phyloP scores from a whole-genome alignment of 1,140 invertebrate genomes.

The Andricus grossulariae region DNA sequence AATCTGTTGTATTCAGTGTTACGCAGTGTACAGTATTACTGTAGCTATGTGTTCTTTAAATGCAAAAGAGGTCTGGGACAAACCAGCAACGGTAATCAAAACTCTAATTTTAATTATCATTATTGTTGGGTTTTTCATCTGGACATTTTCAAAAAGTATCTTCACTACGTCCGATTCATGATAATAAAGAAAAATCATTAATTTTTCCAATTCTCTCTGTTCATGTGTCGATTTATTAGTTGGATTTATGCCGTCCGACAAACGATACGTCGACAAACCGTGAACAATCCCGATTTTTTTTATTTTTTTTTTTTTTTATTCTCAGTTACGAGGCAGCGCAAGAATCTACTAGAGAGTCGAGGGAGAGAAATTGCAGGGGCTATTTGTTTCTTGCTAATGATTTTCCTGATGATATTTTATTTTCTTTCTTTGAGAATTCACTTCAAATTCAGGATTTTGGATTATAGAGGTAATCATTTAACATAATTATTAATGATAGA shows the following conservation, averaged over 20 bases:
- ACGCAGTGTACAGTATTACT: too few relatives aligned
- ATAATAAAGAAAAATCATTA: too few relatives aligned
- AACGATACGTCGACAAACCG: conserved; percentile 41
- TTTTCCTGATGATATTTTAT: not conserved
- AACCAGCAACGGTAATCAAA: too few relatives aligned
- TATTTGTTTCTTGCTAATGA: conserved; percentile 31
- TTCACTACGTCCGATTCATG: too few relatives aligned
- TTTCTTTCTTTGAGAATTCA: not conserved
- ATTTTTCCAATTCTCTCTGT: too few relatives aligned
- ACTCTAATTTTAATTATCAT: too few relatives aligned
- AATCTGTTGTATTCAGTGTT: too few relatives aligned
- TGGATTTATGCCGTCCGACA: conserved; percentile 38
- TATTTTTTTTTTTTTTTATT: conserved; percentile 20
- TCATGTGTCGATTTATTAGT: conserved; percentile 48
- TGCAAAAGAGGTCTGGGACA: too few relatives aligned
- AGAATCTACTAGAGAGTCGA: conserved; percentile 13
- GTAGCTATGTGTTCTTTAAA: too few relatives aligned
- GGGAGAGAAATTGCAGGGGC: conserved; percentile 23
- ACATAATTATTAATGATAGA: too few relatives aligned
- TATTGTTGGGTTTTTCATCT: too few relatives aligned
- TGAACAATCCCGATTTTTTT: not conserved
- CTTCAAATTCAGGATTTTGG: not conserved
- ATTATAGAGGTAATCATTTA: not conserved
- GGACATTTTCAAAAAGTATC: too few relatives aligned
- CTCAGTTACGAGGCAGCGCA: conserved; percentile 5